These are phyloP conservation scores for Andrena bicolor DNA, from an alignment of 2,888 invertebrate genomes.

Conservation along the genomic window DNA sequence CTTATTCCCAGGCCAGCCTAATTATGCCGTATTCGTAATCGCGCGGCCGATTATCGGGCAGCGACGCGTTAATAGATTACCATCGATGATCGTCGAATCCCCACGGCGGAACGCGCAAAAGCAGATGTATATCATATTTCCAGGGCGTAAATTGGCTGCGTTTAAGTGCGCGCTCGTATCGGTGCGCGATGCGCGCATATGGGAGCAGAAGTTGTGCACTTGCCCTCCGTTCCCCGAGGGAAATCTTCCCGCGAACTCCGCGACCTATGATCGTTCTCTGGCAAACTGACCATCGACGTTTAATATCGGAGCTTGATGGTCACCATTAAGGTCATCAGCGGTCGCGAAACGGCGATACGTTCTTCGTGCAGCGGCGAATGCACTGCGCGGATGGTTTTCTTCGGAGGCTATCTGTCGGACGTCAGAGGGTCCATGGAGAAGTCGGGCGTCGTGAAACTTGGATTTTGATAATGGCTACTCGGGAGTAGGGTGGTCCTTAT, in stretches of 20 bases:
- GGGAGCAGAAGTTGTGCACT: conserved; percentile 38
- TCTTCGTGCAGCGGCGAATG: not conserved
- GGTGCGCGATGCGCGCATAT: conserved; percentile 10
- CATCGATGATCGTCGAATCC: conserved; percentile 55
- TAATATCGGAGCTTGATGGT: conserved; percentile 54
- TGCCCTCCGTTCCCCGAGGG: conserved; percentile 71
- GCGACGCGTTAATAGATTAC: conserved; percentile 48
- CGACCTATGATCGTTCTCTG: conserved; percentile 21
- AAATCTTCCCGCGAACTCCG: conserved; percentile 79
- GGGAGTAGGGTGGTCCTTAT: no score
- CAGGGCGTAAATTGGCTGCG: conserved; percentile 55
- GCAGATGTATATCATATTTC: conserved; percentile 59
- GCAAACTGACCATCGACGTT: conserved; percentile 58
- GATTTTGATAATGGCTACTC: no score
- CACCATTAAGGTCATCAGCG: conserved; percentile 25
- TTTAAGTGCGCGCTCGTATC: not conserved
- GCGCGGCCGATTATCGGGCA: conserved; percentile 48
- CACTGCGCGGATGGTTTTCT: not conserved
- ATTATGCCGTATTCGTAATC: conserved; percentile 37
- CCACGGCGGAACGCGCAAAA: conserved; percentile 29
- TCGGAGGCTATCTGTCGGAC: no score
- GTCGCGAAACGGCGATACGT: not conserved
- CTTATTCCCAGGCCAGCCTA: conserved; percentile 20
- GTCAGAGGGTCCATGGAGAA: no score
- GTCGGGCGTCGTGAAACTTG: no score